Base-by-base conservation (phyloP, 2,888 invertebrate species). In the Tipula vernalis region DNA sequence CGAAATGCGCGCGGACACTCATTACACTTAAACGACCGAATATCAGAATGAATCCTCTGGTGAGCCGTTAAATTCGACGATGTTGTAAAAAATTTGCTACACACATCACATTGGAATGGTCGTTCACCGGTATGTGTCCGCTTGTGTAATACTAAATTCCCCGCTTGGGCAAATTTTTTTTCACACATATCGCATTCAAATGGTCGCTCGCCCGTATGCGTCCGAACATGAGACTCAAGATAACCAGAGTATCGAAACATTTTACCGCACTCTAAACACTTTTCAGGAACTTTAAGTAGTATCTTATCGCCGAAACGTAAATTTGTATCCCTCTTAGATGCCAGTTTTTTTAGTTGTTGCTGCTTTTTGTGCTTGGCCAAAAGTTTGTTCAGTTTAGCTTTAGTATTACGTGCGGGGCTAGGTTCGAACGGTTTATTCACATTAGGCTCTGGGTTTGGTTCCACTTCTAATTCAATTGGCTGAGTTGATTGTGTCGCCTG, bases 201-300 rank as follows among this genome's bases (percentile, higher is more conserved):
- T 8, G 90, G 89, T 87, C 89, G 90, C 86, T 90, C 90, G 12
- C 90, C 90, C 0, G 89, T 89, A 88, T 90, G 90, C 3, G 89
- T 89, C 36, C 90, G 88, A 87, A 89, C 88, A 87, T 90, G 90
- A 8, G 89, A 88, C 87, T 90, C 90, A 85, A 90, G 88, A 87
- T 89, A 90, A 5, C 89, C 89, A 41, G 88, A 88, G 47, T 90
- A 90, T 47, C 88, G 88, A 87, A 90, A 90, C 36, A 88, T 87
- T 87, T 90, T 90, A 0, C 89, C 89, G 87, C 90, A 90, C 57
- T 89, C 89, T 36, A 88, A 88, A 84, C 90, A 90, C 41, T 90
- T 89, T 57, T 90, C 89, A 4, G 89, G 89, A 36, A 88, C 87
- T 87, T 89, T 89, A 10, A 89, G 87, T 5, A 87, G 86, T 42